phyloP scores from a whole-genome alignment of 2,888 invertebrate species.

The Phyto melanocephala region DNA sequence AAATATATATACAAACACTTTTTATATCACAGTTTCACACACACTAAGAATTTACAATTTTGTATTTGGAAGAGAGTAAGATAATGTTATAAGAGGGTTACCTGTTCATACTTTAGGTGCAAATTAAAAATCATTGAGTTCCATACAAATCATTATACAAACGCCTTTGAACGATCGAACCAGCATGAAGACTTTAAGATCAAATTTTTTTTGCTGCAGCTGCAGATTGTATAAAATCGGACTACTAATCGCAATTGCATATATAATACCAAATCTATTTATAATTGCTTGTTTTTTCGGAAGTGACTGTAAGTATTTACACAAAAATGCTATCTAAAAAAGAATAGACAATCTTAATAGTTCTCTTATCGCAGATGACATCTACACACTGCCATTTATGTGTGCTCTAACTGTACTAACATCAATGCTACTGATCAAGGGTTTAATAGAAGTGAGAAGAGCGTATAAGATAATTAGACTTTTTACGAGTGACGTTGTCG shows the following conservation, averaged over 20 bases:
- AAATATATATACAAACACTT: too few species aligned
- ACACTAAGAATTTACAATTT: too few species aligned
- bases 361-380: background rate
- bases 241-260: background rate
- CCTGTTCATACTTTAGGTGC: too few species aligned
- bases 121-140: too few species aligned
- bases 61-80: too few species aligned
- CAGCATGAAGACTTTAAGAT: background rate
- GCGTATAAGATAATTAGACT: too few species aligned
- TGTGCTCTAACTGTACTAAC: background rate
- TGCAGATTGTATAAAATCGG: conserved; percentile 15
- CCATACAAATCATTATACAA: too few species aligned
- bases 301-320: background rate
- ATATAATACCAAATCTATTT: conserved; percentile 17
- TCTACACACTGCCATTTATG: background rate
- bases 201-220: background rate
- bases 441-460: conserved; percentile 20
- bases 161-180: background rate
- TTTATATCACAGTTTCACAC: too few species aligned
- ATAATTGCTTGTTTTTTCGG: background rate
- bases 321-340: background rate
- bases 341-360: background rate
- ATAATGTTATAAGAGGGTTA: too few species aligned
- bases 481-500: too few species aligned
- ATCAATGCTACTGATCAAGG: background rate